A percentile compares a stretch with the other conserved stretches of the same genome.
Evolutionary conservation across 2,113 vertebrate genomes (phyloP).

Genomic region (Toxotes jaculatrix): DNA sequence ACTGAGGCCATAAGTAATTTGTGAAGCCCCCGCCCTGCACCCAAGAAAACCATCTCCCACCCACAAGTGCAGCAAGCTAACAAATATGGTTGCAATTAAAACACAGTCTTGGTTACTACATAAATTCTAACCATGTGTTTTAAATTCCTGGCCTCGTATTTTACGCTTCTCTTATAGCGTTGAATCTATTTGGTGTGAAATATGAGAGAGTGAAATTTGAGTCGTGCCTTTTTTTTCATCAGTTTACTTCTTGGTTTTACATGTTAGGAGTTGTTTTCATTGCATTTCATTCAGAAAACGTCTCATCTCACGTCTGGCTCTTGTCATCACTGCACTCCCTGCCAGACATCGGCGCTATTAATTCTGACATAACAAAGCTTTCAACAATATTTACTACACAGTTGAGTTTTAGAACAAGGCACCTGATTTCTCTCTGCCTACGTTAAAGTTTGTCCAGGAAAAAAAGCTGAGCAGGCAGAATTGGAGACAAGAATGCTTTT

Average conservation of each 20-base stretch:
- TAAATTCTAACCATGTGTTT: constrained; percentile 49
- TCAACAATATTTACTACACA: constrained; percentile 15
- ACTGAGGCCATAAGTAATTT: constrained; percentile 37
- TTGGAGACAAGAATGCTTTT: constrained; percentile 1
- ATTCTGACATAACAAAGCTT: constrained; percentile 22
- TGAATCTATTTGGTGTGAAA: constrained; percentile 46
- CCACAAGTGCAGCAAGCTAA: constrained; percentile 43
- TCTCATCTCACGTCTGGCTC: not conserved
- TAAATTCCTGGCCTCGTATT: constrained; percentile 27
- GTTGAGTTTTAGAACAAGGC: constrained; percentile 33
- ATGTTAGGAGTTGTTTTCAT: not conserved
- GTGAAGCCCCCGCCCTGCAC: constrained; percentile 44
- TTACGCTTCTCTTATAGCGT: not conserved
- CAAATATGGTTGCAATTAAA: constrained; percentile 71
- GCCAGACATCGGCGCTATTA: constrained; percentile 1
- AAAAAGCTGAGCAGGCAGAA: constrained; percentile 40
- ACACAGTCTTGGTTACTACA: constrained; percentile 28
- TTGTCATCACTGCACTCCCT: not conserved
- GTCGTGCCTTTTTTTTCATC: not conserved
- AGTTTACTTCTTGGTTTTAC: constrained; percentile 25
- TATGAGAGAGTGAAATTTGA: constrained; percentile 5
- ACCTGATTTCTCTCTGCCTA: constrained; percentile 13
- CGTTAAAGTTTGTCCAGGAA: constrained; percentile 13
- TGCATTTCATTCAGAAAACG: constrained; percentile 24
- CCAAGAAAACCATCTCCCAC: constrained; percentile 45